phyloP scores from a whole-genome alignment of 2,797 vertebrate species.

The Syngnathus acus region DNA sequence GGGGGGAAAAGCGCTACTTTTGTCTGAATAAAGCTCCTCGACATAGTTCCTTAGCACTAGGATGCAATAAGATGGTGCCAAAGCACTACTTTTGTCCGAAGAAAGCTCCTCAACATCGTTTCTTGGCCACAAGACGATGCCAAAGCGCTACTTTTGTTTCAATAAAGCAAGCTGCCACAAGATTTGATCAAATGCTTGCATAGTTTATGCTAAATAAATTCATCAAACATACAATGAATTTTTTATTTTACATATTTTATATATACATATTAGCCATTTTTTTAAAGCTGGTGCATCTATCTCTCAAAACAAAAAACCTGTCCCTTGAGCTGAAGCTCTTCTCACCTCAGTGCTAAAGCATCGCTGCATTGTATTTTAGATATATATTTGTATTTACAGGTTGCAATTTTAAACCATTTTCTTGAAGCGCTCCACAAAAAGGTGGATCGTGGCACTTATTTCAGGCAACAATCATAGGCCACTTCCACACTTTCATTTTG shows the following conservation, averaged over 20 bases:
- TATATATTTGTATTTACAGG: background rate
- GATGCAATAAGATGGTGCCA: background rate
- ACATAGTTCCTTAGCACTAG: background rate
- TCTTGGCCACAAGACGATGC: no score
- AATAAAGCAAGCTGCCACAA: no score
- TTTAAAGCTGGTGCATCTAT: no score
- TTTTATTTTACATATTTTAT: background rate
- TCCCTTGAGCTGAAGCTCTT: background rate
- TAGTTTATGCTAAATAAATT: no score
- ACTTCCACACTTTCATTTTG: conserved; percentile 23
- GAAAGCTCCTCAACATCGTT: no score
- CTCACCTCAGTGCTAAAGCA: background rate
- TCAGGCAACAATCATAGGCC: conserved; percentile 23
- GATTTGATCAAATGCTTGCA: no score
- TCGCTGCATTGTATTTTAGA: background rate
- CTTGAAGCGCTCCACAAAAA: conserved; percentile 19
- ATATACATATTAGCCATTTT: no score
- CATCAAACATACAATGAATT: no score
- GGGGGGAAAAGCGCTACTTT: background rate
- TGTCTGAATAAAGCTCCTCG: background rate
- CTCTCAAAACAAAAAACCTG: background rate
- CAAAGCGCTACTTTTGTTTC: no score
- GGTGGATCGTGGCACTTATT: conserved; percentile 27
- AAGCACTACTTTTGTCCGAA: background rate
- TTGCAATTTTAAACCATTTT: conserved; percentile 26